Evolutionary conservation across 1,140 invertebrate genomes (phyloP).

Genomic region (Caligus rogercresseyi): DNA sequence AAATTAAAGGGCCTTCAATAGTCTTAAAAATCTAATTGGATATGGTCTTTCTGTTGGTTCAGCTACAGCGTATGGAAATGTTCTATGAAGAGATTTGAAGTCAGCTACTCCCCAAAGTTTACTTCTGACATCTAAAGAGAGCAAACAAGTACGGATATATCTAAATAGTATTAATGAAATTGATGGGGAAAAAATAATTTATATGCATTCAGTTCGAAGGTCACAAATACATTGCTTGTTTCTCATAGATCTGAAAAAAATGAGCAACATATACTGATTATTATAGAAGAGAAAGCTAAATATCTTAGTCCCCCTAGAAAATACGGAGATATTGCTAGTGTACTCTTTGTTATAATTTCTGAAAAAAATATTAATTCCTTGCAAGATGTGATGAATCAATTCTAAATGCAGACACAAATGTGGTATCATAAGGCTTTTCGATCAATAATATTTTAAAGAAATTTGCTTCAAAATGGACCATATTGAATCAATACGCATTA

Average conservation of each 20-base stretch:
- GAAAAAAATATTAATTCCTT: not conserved
- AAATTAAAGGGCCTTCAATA: no score
- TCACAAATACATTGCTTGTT: not conserved
- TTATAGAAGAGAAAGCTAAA: not conserved
- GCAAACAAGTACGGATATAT: not conserved
- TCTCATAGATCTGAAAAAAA: not conserved
- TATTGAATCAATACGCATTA: no score
- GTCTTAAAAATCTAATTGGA: no score
- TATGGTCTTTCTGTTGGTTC: not conserved
- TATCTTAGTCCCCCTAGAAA: not conserved
- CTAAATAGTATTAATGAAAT: not conserved
- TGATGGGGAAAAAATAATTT: not conserved
- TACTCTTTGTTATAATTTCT: not conserved
- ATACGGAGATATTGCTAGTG: not conserved
- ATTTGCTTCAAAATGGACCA: no score
- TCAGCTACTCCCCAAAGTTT: not conserved
- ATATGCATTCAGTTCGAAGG: not conserved
- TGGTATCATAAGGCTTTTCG: not conserved
- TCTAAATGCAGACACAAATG: not conserved
- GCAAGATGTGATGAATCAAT: not conserved
- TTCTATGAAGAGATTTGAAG: not conserved
- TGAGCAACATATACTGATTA: not conserved
- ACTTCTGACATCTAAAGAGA: not conserved
- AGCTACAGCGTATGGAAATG: not conserved
- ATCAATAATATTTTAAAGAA: no score